phyloP scores from a whole-genome alignment of 1,140 invertebrate species.

The Mactra quadrangularis region DNA sequence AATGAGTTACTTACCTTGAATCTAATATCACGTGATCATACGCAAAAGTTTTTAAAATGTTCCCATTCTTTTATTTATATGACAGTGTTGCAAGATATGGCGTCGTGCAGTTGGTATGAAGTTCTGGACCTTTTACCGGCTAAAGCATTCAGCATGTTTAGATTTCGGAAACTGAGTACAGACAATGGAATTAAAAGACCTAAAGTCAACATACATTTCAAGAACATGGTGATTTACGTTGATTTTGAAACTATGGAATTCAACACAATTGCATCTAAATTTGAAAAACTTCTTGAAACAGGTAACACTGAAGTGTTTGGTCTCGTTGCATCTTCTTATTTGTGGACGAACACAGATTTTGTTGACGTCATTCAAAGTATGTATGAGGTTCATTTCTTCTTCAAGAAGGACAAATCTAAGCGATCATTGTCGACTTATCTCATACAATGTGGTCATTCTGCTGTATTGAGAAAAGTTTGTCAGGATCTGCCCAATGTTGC shows the following conservation, averaged over 20 bases:
- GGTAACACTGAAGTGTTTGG: not conserved
- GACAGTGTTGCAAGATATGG: not conserved
- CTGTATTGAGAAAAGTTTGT: not conserved
- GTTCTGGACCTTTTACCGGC: slow-evolving; percentile 13
- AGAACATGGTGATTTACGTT: too few relatives aligned
- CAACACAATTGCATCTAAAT: slow-evolving; percentile 14
- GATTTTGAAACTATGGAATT: not conserved
- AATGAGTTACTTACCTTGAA: not conserved
- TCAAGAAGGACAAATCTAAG: slow-evolving; percentile 3
- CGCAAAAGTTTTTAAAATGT: not conserved
- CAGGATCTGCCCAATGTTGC: not conserved
- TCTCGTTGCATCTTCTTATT: not conserved
- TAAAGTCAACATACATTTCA: not conserved
- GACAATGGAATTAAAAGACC: not conserved
- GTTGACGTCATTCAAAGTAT: not conserved
- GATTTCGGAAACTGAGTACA: not conserved
- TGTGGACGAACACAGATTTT: slow-evolving; percentile 9
- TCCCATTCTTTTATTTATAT: slow-evolving; percentile 14
- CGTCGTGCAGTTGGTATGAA: slow-evolving; percentile 2
- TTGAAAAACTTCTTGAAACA: not conserved
- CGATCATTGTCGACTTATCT: not conserved
- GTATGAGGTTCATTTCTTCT: slow-evolving; percentile 10
- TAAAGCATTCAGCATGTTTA: not conserved
- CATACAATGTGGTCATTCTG: not conserved
- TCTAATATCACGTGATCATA: slow-evolving; percentile 4